Base-by-base conservation (phyloP, 2,888 invertebrate genomes). In the Drosophila vallismaia region DNA sequence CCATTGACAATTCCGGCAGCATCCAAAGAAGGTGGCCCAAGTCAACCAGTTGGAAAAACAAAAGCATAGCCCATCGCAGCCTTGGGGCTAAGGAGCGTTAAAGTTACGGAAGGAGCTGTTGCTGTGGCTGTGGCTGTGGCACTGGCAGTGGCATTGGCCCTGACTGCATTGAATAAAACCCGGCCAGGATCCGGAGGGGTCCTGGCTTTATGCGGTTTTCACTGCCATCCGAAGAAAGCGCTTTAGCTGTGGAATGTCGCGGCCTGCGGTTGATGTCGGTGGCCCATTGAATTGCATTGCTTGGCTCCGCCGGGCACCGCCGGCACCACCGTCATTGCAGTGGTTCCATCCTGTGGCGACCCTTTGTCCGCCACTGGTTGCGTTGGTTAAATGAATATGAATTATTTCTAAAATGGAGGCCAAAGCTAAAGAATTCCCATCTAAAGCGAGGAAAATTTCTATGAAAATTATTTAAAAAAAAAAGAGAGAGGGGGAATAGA, bases 81-180 rank as follows among this genome's bases (percentile, higher is more conserved):
- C 1, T 28, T 26, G 10, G 46, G n/a, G 38, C 28, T 5, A 53
- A 29, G 31, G 14, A 24, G 31, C 48, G 26, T 42, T 42, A 42
- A 51, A 42, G 29, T 1, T 19, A 40, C 26, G 38, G 28, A 46
- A 26, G 44, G 44, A 44, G 44, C 19, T 9, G 10, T 24, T 24
- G 8, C 38, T n/a, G 36, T 14, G 19, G 46, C 40, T 28, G 14
- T 68, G 58, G 69, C 51, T 58, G 40, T 79, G 81, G 74, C 86
- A 78, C 71, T 86, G 85, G 69, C 51, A 69, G 40, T 79, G 81
- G 74, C 86, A 78, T 73, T 86, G 85, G 80, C 80, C 67, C 75
- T 79, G 77, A 55, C 62, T 69, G 63, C 44, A 48, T 42, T 36
- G 19, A 53, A 48, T 31, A 48, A 19, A 44, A 44, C 60, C 60